A percentile compares a stretch with the other conserved stretches of the same genome.
phyloP scores from a whole-genome alignment of 1,140 invertebrate species.

The Muscidifurax raptorellus region DNA sequence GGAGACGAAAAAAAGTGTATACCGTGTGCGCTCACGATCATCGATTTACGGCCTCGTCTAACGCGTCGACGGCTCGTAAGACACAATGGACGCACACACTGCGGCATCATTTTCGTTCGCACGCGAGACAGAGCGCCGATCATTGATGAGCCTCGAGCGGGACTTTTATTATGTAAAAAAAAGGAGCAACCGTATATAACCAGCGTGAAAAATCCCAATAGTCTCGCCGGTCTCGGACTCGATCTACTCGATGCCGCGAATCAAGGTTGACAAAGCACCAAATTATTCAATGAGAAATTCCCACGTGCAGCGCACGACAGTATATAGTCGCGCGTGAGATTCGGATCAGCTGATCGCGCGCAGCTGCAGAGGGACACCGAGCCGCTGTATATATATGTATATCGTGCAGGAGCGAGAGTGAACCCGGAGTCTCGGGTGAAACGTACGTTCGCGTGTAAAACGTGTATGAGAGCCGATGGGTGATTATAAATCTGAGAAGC shows the following conservation, averaged over 20 bases:
- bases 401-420: neutral
- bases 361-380: too few relatives aligned
- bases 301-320: neutral
- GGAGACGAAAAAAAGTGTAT: neutral
- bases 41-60: neutral
- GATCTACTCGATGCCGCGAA: too few relatives aligned
- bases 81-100: neutral
- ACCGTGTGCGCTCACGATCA: neutral
- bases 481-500: too few relatives aligned
- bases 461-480: too few relatives aligned
- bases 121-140: neutral
- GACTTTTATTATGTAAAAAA: neutral
- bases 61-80: neutral
- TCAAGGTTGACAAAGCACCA: too few relatives aligned
- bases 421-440: too few relatives aligned
- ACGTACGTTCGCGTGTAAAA: too few relatives aligned
- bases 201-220: conserved; percentile 7
- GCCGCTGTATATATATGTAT: too few relatives aligned
- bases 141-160: neutral
- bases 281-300: conserved; percentile 43
- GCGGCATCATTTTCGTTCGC: neutral
- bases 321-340: conserved; percentile 13
- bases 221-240: neutral
- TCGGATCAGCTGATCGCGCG: conserved; percentile 49
- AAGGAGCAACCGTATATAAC: neutral